Evolutionary conservation across 2,113 vertebrate species (phyloP), one percentile per base, ranked within the genome.

Genomic region (Cyprinus carpio): DNA sequence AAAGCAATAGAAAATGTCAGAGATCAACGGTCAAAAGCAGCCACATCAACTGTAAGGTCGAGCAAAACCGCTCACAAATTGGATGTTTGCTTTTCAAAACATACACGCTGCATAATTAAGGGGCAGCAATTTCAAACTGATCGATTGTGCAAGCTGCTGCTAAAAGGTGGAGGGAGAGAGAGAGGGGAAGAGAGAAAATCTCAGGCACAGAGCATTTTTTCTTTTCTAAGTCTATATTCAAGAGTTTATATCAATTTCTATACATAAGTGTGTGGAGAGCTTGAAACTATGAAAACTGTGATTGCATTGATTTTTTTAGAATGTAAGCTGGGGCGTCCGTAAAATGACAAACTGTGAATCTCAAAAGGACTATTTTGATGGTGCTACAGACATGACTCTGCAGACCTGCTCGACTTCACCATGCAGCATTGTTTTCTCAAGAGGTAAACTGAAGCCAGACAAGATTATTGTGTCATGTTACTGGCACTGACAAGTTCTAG

Each of bases 71-170:
- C 18, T 40, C 51, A 31, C 81, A 85, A 85, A 85, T 69, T 82
- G 79, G 78, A 71, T 77, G 65, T 60, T 62, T 81, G 77, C 37
- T 69, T 81, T 81, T 81, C 62, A 69, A 51, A 67, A 51, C 62
- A 69, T 51, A 31, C 62, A 13, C 18, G 18, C 40, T 31, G 62
- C 62, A 51, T 65, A 81, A 46, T 31, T 71, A 67, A 37, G 77
- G 83, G 75, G 60, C 34, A 49, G 76, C 77, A 64, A 85, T 85
- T 69, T 81, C 67, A 40, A 71, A 74, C 46, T 49, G 72, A 86
- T 82, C 79, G 62, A 75, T 75, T 76, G 71, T 54, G 31, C 43
- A 75, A 75, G 54, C 23, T 54, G 69, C 18, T 82, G 37, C 43
- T 37, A 62, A 56, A 84, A 37, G 65, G 60, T 29, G 16, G n/a